Evolutionary conservation across 2,797 vertebrate genomes (phyloP).

Genomic region (Pterois miles): DNA sequence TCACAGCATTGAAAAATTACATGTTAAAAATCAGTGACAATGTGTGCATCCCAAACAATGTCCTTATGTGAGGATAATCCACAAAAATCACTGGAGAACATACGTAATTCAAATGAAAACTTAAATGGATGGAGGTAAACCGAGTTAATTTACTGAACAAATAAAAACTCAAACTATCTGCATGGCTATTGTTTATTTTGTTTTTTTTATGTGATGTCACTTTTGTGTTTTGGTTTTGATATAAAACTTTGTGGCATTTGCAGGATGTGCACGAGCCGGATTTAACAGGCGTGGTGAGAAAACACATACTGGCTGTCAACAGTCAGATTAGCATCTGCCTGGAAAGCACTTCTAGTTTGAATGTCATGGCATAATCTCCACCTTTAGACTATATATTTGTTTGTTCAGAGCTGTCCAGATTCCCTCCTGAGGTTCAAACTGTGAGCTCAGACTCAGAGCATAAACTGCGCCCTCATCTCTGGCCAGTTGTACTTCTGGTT

Average conservation of each 20-base stretch:
- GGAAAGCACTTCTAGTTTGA: neutral
- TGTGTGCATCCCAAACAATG: too few relatives aligned
- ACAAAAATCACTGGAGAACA: neutral
- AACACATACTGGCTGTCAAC: neutral
- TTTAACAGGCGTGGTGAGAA: constrained; percentile 3
- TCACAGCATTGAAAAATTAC: neutral
- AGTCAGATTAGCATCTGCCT: neutral
- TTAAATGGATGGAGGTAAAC: neutral
- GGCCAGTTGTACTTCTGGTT: constrained; percentile 30
- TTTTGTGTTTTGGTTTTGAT: neutral
- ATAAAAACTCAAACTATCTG: neutral
- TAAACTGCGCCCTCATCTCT: constrained; percentile 11
- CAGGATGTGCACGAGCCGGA: constrained; percentile 11
- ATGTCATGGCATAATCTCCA: neutral
- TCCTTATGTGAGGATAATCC: neutral
- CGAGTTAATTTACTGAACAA: neutral
- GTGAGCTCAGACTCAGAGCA: neutral
- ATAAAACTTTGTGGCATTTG: constrained; percentile 12
- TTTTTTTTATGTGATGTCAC: neutral
- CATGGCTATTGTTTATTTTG: neutral
- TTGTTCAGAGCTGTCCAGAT: neutral
- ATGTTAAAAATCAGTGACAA: too few relatives aligned
- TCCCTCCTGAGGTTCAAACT: neutral
- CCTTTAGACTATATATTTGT: neutral
- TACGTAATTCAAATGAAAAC: neutral